Conservation (phyloP, 2,113 vertebrate species). For the Notiomystis cincta region DNA sequence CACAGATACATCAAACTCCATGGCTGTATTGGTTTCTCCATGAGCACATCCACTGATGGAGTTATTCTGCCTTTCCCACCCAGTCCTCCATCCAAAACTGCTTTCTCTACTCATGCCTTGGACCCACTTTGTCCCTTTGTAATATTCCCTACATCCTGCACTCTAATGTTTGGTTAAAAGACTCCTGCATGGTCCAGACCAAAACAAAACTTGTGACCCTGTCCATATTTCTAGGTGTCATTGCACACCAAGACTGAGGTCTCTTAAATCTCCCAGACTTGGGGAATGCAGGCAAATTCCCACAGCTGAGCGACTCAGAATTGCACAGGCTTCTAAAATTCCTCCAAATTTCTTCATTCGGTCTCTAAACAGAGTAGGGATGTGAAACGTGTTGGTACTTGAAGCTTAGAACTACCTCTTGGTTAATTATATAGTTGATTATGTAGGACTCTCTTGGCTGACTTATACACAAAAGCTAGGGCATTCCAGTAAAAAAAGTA, state of each 20-base stretch:
- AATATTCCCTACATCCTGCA: background rate
- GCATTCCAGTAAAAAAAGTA: background rate
- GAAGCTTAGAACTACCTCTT: slow-evolving; percentile 3
- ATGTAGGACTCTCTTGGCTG: background rate
- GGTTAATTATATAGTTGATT: slow-evolving; percentile 25
- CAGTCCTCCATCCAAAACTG: background rate
- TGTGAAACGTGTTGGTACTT: background rate
- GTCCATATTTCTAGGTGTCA: background rate
- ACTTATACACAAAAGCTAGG: background rate
- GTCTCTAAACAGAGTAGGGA: background rate
- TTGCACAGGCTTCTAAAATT: background rate
- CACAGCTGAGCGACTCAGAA: background rate
- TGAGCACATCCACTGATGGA: background rate
- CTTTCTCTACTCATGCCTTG: background rate
- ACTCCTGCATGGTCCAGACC: background rate
- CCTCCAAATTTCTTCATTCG: background rate
- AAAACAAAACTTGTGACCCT: background rate
- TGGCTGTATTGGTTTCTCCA: background rate
- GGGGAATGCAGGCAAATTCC: background rate
- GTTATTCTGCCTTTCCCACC: background rate
- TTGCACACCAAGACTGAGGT: background rate
- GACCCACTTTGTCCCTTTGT: background rate
- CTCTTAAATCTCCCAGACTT: background rate
- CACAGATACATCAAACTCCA: background rate
- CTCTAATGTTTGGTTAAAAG: background rate